Evolutionary conservation across 2,113 vertebrate species (phyloP).

Genomic region (Myanophis thanlyinensis): DNA sequence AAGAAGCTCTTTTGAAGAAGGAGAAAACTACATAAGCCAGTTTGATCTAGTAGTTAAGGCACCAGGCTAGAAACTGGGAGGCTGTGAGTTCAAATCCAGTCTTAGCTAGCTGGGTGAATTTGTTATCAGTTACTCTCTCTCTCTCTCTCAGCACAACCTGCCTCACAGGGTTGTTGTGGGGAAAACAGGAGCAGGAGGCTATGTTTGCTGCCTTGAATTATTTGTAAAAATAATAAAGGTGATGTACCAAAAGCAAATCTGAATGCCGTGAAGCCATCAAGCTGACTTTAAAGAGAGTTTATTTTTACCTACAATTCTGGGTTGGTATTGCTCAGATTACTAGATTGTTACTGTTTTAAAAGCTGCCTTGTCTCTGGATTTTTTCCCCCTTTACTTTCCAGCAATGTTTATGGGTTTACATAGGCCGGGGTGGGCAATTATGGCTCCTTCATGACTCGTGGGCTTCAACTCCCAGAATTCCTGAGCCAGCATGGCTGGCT

Average conservation of each 20-base stretch:
- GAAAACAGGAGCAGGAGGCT: background rate
- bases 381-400: background rate
- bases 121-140: background rate
- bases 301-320: background rate
- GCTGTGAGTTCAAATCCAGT: background rate
- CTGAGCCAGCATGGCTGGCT: too few relatives aligned
- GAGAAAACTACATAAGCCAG: background rate
- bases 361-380: background rate
- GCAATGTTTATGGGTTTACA: background rate
- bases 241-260: background rate
- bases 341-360: background rate
- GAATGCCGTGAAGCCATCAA: background rate
- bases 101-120: background rate
- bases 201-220: background rate
- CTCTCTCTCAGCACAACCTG: background rate
- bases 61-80: background rate
- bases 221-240: background rate
- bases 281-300: background rate
- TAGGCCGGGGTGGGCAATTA: too few relatives aligned
- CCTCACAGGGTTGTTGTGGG: background rate
- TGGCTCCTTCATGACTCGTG: too few relatives aligned
- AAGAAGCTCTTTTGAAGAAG: background rate
- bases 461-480: too few relatives aligned
- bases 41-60: background rate
- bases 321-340: background rate